phyloP scores from a whole-genome alignment of 2,113 vertebrate species.

The Chaetura pelagica region DNA sequence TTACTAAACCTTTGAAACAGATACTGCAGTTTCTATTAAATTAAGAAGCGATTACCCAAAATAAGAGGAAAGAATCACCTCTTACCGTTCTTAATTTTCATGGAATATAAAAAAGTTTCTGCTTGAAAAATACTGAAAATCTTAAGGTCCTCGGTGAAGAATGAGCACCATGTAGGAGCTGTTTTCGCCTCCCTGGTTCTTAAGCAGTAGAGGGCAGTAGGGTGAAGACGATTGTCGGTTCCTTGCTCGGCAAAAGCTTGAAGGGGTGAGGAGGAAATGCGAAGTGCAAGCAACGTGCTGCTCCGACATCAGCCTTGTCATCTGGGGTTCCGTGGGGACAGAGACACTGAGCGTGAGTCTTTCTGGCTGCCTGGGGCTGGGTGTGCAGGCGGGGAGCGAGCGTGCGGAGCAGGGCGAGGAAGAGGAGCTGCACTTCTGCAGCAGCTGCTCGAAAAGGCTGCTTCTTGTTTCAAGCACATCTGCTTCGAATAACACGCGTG shows the following conservation, averaged over 20 bases:
- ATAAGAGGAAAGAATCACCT: background rate
- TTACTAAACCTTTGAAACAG: background rate
- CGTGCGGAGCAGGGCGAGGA: background rate
- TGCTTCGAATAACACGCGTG: slow-evolving; percentile 5
- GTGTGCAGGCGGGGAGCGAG: background rate
- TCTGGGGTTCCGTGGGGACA: background rate
- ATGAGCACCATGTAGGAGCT: fast-evolving
- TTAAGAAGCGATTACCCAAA: background rate
- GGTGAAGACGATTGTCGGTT: background rate
- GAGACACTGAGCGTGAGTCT: background rate
- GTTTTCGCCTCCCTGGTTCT: background rate
- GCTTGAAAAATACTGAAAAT: background rate
- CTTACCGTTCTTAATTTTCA: background rate
- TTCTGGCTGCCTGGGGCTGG: background rate
- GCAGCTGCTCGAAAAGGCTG: background rate
- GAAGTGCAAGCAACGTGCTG: background rate
- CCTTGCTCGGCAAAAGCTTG: background rate
- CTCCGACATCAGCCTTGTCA: background rate
- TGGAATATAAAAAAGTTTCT: background rate
- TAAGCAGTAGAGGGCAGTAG: slow-evolving; percentile 70
- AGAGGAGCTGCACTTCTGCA: background rate
- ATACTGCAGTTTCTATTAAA: background rate
- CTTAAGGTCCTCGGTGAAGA: background rate
- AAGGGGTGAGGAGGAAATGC: background rate
- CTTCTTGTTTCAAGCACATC: background rate